Evolutionary conservation across 2,113 vertebrate species (phyloP).

Genomic region (Patagioenas fasciata): DNA sequence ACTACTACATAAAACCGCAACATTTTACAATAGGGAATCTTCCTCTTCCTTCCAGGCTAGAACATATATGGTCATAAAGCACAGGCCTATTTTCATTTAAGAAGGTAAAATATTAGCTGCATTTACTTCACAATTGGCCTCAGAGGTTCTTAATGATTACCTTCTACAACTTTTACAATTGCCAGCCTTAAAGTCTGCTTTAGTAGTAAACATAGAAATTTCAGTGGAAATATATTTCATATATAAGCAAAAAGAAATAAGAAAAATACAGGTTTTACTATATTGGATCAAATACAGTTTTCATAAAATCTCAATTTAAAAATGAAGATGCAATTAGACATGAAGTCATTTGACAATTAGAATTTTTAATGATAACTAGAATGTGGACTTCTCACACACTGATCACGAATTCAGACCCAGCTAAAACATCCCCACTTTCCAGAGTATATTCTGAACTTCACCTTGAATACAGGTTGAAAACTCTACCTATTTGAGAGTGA

Average conservation of each 20-base stretch:
- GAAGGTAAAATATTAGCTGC: slow-evolving; percentile 29
- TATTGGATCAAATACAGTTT: background rate
- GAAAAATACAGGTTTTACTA: background rate
- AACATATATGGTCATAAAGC: slow-evolving; percentile 27
- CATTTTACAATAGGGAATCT: slow-evolving; percentile 39
- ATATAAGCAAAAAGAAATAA: background rate
- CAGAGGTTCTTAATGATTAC: background rate
- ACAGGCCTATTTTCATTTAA: slow-evolving; percentile 33
- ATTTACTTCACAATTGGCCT: slow-evolving; percentile 3
- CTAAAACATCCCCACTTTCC: background rate
- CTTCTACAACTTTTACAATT: background rate
- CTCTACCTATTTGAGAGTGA: background rate
- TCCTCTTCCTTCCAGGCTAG: background rate
- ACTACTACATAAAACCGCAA: slow-evolving; percentile 61
- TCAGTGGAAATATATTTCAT: background rate
- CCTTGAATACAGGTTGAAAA: background rate
- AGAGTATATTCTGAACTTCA: background rate
- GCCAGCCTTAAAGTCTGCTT: background rate
- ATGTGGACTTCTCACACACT: rapidly evolving
- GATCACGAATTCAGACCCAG: background rate
- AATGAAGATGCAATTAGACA: background rate
- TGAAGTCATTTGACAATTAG: background rate
- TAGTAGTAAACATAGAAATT: background rate
- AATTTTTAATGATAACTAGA: background rate
- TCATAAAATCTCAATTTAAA: background rate